Conservation (phyloP, 2,113 vertebrate genomes). For the Ursus arctos region DNA sequence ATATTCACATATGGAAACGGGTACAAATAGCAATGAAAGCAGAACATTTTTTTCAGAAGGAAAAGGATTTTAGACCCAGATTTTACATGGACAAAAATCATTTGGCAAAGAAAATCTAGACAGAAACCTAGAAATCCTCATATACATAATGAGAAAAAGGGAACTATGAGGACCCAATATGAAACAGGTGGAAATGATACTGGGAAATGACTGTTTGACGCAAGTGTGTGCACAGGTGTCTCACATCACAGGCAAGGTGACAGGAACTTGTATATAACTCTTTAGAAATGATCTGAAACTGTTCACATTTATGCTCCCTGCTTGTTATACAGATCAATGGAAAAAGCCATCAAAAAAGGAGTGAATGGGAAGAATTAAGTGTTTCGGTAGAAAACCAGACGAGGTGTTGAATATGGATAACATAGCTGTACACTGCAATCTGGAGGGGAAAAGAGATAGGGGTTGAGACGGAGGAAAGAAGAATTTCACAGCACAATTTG, state of each 20-base stretch:
- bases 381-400: neutral
- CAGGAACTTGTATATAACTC: neutral
- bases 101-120: neutral
- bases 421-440: neutral
- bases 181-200: neutral
- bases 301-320: neutral
- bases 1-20: slow-evolving; percentile 2
- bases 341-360: neutral
- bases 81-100: neutral
- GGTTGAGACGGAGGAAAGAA: neutral
- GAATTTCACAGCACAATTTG: neutral
- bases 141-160: neutral
- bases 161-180: neutral
- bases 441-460: neutral
- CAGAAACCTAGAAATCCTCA: neutral
- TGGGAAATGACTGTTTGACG: neutral
- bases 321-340: neutral
- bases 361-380: neutral
- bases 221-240: neutral
- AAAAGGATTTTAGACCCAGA: neutral
- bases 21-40: neutral
- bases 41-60: neutral
- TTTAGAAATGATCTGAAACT: neutral
- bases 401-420: neutral
- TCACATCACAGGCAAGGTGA: neutral